Evolutionary conservation across 2,888 invertebrate genomes (phyloP).

Genomic region (Agrenia bidenticulata): DNA sequence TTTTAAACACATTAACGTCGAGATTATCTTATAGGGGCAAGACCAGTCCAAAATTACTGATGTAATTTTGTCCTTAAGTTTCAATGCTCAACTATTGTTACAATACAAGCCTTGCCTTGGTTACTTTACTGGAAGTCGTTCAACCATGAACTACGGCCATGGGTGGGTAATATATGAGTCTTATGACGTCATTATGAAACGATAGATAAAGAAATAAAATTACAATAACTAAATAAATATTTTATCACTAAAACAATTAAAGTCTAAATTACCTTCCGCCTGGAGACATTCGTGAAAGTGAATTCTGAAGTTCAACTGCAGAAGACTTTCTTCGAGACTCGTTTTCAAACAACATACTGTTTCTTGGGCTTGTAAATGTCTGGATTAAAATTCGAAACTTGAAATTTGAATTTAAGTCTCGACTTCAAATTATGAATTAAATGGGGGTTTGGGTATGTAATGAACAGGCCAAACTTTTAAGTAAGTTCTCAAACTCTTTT

Average conservation of each 20-base stretch:
- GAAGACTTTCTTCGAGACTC: conserved; percentile 9
- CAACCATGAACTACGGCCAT: too few relatives aligned
- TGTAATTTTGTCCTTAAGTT: too few relatives aligned
- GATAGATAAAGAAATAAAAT: too few relatives aligned
- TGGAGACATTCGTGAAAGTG: not conserved
- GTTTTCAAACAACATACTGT: conserved; percentile 6
- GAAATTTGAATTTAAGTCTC: not conserved
- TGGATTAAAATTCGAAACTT: not conserved
- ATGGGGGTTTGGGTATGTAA: conserved; percentile 13
- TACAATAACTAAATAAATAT: not conserved
- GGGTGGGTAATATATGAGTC: too few relatives aligned
- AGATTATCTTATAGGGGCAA: too few relatives aligned
- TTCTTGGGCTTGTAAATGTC: not conserved
- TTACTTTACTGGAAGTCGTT: too few relatives aligned
- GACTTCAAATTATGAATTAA: not conserved
- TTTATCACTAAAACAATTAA: too few relatives aligned
- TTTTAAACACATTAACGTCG: too few relatives aligned
- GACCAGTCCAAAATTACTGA: too few relatives aligned
- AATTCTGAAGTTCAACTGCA: not conserved
- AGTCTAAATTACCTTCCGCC: conserved; percentile 2
- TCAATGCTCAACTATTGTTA: too few relatives aligned
- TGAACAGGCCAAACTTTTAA: conserved; percentile 20
- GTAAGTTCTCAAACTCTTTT: conserved; percentile 12
- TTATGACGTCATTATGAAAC: too few relatives aligned
- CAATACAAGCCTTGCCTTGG: too few relatives aligned